Conservation (phyloP, 1,140 invertebrate genomes). For the Drosophila bocki region DNA sequence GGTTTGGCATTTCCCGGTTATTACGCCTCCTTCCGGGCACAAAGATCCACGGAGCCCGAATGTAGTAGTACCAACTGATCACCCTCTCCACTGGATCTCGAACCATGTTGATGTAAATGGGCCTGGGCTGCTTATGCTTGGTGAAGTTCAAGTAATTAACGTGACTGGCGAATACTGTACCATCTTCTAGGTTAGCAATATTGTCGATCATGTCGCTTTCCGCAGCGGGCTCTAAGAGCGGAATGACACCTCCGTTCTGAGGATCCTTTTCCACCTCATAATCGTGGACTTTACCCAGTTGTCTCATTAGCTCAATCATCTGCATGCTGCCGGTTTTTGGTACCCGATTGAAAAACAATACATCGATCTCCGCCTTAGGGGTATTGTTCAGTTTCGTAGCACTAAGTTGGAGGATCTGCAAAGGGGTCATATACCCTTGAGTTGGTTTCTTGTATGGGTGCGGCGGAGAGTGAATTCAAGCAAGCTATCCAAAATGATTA, state of each 20-base stretch:
- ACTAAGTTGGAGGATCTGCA: constrained; percentile 73
- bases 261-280: constrained; percentile 85
- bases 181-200: constrained; percentile 69
- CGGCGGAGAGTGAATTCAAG: constrained; percentile 29
- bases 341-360: constrained; percentile 95
- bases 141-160: constrained; percentile 86
- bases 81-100: constrained; percentile 95
- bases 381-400: constrained; percentile 90
- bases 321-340: constrained; percentile 94
- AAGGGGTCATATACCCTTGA: constrained; percentile 33
- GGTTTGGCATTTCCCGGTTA: constrained; percentile 93
- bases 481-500: constrained; percentile 49
- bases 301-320: constrained; percentile 92
- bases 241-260: constrained; percentile 66
- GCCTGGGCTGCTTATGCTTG: constrained; percentile 91
- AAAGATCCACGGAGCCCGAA: constrained; percentile 90
- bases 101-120: constrained; percentile 95
- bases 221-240: constrained; percentile 51
- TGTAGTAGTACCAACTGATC: constrained; percentile 95
- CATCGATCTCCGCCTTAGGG: constrained; percentile 88
- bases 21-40: constrained; percentile 85
- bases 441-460: constrained; percentile 10
- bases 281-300: constrained; percentile 90
- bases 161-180: constrained; percentile 70
- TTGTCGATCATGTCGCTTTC: constrained; percentile 72